Base-by-base conservation (phyloP, 2,888 invertebrate species). In the Orthosia gracilis region DNA sequence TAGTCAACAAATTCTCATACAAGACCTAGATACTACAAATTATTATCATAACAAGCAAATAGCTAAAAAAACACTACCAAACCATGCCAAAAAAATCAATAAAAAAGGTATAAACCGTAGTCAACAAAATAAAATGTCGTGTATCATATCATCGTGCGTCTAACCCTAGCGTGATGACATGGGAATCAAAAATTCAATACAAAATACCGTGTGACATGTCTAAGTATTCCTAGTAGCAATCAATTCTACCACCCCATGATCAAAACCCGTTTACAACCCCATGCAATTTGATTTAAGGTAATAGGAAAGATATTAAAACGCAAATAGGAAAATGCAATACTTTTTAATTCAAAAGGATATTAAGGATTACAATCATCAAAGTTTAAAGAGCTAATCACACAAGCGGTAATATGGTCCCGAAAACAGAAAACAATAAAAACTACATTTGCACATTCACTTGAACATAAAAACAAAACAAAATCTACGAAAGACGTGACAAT, bases 131-230 rank as follows among this genome's bases (percentile, higher is more conserved):
- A 65, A 52, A 69, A 63, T 76, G n/a, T 58, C 74, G 77, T 73
- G 76, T 65, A 76, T 59, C 49, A 73, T 68, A 80, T n/a, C n/a
- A 67, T 77, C 73, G 70, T 81, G 81, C 59, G 57, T 64, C 18
- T 18, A 67, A 63, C 65, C 54, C 31, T 74, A 54, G 76, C 79
- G 73, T 80, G 80, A 52, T 63, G 70, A 68, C 69, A 73, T 78
- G 73, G 23, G 67, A 66, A 78, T 82, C 72, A 71, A 85, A 84
- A 76, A 78, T 76, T 75, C 67, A 65, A 69, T 67, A 71, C 40
- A 73, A 78, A 78, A 83, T 71, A 63, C 62, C 55, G 69, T 68
- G 49, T 63, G 68, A 40, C 83, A 55, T 26, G 63, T 65, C 40
- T 26, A 52, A 59, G 21, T 69, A 73, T 81, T 64, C 74, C 68